Base-by-base conservation (phyloP, 92 coral and sea anemone species). In the Siderastrea siderea region DNA sequence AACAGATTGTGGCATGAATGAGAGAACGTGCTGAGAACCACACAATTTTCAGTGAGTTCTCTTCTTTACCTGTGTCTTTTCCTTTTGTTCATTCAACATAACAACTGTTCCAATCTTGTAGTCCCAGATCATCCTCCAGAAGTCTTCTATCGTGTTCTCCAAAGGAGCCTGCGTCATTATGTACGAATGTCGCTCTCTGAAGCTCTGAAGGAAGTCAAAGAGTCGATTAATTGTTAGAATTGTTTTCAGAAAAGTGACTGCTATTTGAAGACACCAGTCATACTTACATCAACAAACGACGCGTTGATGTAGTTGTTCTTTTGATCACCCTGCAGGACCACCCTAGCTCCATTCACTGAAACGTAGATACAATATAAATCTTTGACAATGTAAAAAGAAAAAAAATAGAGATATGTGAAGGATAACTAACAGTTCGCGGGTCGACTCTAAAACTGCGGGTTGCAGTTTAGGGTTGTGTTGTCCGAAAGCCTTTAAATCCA, bases 91-190 rank as follows among this genome's bases (percentile, higher is more conserved):
- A 79, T 92, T 94, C 84, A 94, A 81, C 97, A 92, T 94, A 62
- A 94, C 95, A 71, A 94, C 81, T 47, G 97, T 92, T 63, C 97
- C 97, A 67, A 94, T 66, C 10, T 84, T 73, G 80, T 94, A 90
- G 75, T 87, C 92, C 85, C 88, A 83, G 6, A 94, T 69, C 97
- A 94, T 91, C 54, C 87, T 89, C 97, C 97, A 94, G 89, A 94
- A 89, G 64, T 94, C 97, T 76, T 38, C 79, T 51, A 92, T 71
- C 10, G 96, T 95, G 90, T 85, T 90, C 6, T 83, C 82, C 47
- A 93, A 68, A 43, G 98, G 98, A 6, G 97, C 95, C 62, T 94
- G 97, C 19, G 95, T 94, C 88, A 94, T 49, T 26, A 94, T 94
- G 88, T 83, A 94, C 5, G 97, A 91, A 49, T 87, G 84, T 1